Conservation (phyloP, 2,888 invertebrate species). For the Apamea epomidion region DNA sequence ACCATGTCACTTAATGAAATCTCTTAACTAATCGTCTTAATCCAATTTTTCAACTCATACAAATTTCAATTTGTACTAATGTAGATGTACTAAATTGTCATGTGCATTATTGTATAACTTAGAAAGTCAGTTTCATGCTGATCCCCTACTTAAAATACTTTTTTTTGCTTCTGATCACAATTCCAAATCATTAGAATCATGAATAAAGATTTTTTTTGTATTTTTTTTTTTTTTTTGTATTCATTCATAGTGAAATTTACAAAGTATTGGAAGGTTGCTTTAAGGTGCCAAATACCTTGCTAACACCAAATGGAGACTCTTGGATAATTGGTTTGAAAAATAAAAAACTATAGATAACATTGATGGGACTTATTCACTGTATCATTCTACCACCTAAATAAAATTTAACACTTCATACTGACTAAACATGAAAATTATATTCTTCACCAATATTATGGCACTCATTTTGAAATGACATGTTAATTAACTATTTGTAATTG, state of each 20-base stretch:
- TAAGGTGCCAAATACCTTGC: neutral
- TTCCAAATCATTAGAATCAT: slow-evolving; percentile 35
- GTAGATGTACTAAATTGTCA: slow-evolving; percentile 74
- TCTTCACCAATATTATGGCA: slow-evolving; percentile 68
- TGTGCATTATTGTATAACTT: slow-evolving; percentile 51
- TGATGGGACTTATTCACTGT: slow-evolving; percentile 50
- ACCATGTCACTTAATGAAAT: slow-evolving; percentile 61
- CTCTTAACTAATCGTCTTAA: slow-evolving; percentile 62
- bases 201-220: slow-evolving; percentile 13
- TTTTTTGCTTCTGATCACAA: slow-evolving; percentile 37
- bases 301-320: slow-evolving; percentile 24
- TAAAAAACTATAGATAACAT: slow-evolving; percentile 30
- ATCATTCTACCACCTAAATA: slow-evolving; percentile 51
- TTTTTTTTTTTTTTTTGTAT: slow-evolving; percentile 11
- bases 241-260: neutral
- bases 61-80: slow-evolving; percentile 78
- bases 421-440: slow-evolving; percentile 61
- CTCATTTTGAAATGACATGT: slow-evolving; percentile 55
- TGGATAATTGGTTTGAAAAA: slow-evolving; percentile 14
- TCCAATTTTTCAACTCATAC: slow-evolving; percentile 57
- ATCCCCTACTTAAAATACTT: slow-evolving; percentile 24
- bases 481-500: slow-evolving; percentile 40
- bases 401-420: slow-evolving; percentile 54
- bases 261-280: slow-evolving; percentile 1
- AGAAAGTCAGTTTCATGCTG: slow-evolving; percentile 29